Evolutionary conservation across 2,113 vertebrate species (phyloP), one percentile per base, ranked within the genome.

Genomic region (Eretmochelys imbricata): DNA sequence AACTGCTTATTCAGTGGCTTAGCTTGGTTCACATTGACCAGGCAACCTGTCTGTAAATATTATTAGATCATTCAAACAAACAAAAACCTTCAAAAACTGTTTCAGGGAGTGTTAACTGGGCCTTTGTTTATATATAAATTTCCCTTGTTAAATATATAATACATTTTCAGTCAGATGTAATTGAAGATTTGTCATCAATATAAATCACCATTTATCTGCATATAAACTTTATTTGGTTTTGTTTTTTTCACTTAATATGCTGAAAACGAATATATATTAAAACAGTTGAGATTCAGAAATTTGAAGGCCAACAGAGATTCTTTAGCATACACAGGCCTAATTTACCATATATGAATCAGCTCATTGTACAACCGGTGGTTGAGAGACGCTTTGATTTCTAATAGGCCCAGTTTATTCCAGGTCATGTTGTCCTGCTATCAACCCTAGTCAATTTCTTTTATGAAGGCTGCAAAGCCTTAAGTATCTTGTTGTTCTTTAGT

Each of bases 271-370:
- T 84, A 76, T 46, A 69, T 69, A 69, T 69, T 38, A 38, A 38
- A 69, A 69, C 35, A 69, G 65, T 38, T n/a, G 27, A 82, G 83
- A 91, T 27, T 31, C 5, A 53, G 57, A n/a, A 92, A 62, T 87
- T 82, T 12, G 12, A 48, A 46, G 4, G 10, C 46, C 42, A 54
- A 0, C 80, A 55, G 49, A 54, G 1, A 0, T 5, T 89, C 9
- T 76, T 24, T 78, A 80, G 19, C 2, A 1, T 62, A 31, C 12
- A 3, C n/a, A 8, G 42, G 80, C 92, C 22, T 19, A 93, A 0
- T 85, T 62, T 93, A 86, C 78, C 50, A 87, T 27, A 25, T 83
- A 17, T 89, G 81, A 90, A 12, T 59, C 93, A 62, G 27, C 31
- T 69, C 91, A 53, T 42, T 2, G 1, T 4, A 1, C 82, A 89